phyloP scores from a whole-genome alignment of 2,797 vertebrate genomes.

The Cyprinodon diabolis region DNA sequence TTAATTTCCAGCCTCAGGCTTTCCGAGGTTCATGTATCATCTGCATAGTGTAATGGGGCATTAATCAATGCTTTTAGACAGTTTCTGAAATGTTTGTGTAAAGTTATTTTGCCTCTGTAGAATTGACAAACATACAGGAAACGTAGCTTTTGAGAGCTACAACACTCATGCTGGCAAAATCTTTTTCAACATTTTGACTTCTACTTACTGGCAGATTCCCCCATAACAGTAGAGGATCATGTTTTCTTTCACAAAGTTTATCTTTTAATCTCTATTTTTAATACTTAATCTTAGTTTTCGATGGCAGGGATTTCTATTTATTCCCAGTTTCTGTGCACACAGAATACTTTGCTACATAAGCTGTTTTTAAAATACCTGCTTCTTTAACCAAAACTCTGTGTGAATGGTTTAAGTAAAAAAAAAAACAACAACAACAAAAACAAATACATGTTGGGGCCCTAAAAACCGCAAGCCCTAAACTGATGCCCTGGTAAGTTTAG shows the following conservation, averaged over 20 bases:
- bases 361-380: background rate
- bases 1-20: background rate
- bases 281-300: too few relatives aligned
- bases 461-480: background rate
- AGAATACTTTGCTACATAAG: background rate
- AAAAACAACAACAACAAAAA: background rate
- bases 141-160: too few relatives aligned
- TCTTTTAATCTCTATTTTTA: too few relatives aligned
- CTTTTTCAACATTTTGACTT: too few relatives aligned
- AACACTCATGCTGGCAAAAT: too few relatives aligned
- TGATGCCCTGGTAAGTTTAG: background rate
- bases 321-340: background rate
- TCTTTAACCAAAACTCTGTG: too few relatives aligned
- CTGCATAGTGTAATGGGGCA: background rate
- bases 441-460: background rate
- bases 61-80: background rate
- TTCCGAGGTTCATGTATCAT: background rate
- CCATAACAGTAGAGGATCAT: too few relatives aligned
- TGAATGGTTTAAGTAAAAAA: background rate
- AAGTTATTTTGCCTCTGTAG: too few relatives aligned
- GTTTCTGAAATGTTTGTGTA: too few relatives aligned
- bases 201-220: too few relatives aligned
- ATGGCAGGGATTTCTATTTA: background rate
- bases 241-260: too few relatives aligned
- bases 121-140: too few relatives aligned